Conservation (phyloP, 2,113 vertebrate genomes). For the Microcebus murinus region DNA sequence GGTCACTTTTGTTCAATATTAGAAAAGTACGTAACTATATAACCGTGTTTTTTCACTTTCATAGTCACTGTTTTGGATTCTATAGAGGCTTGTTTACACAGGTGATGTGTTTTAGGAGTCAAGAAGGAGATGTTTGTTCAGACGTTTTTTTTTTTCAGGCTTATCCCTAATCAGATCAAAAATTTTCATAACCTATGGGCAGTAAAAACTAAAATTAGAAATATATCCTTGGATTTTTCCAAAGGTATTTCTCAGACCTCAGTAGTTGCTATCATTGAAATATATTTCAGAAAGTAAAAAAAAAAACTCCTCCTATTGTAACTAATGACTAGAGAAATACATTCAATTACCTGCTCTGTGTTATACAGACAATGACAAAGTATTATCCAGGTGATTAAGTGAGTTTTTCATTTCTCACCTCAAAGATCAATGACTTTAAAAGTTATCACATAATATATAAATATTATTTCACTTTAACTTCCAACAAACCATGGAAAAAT, state of each 20-base stretch:
- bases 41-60: background rate
- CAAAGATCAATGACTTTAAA: background rate
- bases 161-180: background rate
- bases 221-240: background rate
- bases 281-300: background rate
- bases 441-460: background rate
- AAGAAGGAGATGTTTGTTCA: background rate
- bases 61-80: background rate
- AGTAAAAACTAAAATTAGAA: background rate
- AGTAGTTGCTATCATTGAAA: background rate
- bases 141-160: background rate
- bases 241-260: background rate
- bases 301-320: background rate
- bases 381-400: background rate
- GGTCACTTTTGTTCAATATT: background rate
- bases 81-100: background rate
- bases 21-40: background rate
- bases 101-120: background rate
- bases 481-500: background rate
- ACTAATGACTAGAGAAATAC: background rate
- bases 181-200: background rate
- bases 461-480: slow-evolving; percentile 17
- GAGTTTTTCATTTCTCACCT: slow-evolving; percentile 2
- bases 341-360: background rate
- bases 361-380: background rate